phyloP scores from a whole-genome alignment of 1,140 invertebrate species.

The Orchestia grillus region DNA sequence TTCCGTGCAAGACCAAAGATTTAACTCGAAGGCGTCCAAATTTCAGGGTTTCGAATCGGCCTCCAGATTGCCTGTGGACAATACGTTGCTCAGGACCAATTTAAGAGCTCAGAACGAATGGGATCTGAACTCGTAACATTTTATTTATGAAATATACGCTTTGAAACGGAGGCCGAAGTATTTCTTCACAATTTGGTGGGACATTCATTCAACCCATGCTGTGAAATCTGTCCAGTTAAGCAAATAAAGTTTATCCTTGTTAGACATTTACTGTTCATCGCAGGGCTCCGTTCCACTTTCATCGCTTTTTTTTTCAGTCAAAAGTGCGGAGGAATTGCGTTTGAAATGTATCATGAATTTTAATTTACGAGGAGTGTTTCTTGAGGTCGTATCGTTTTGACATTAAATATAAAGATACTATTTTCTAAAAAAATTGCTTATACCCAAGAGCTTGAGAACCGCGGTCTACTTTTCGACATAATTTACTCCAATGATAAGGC shows the following conservation, averaged over 20 bases:
- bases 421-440: too few species aligned
- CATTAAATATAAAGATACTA: too few species aligned
- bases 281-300: neutral
- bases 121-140: neutral
- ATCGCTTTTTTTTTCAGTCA: neutral
- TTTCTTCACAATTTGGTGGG: neutral
- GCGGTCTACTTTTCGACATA: too few species aligned
- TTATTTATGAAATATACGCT: neutral
- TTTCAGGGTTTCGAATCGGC: neutral
- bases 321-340: neutral
- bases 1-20: neutral
- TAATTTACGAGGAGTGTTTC: neutral
- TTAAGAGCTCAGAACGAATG: neutral
- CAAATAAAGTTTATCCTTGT: neutral
- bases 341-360: neutral
- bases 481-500: too few species aligned
- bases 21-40: neutral
- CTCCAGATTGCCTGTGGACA: neutral
- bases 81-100: neutral
- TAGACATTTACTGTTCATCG: neutral
- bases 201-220: neutral
- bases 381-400: neutral
- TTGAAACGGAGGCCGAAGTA: neutral
- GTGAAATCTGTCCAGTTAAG: neutral
- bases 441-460: too few species aligned